phyloP scores from a whole-genome alignment of 2,113 vertebrate genomes.

The Blennius ocellaris region DNA sequence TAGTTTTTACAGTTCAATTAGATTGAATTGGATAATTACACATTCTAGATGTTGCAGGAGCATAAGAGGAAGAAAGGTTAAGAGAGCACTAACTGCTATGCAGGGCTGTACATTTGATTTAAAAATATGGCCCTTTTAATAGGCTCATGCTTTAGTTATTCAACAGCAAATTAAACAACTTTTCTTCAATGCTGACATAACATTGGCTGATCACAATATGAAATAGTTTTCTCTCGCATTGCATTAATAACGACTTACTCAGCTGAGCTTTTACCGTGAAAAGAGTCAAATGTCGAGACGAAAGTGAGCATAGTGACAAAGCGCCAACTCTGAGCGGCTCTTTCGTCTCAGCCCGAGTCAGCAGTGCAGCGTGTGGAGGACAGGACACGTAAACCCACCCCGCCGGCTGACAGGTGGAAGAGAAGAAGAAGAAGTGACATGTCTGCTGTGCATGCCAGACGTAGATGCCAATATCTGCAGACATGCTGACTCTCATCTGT shows the following conservation, averaged over 20 bases:
- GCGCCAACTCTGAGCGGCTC: neutral
- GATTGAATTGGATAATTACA: too few species aligned
- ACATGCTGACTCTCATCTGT: constrained; percentile 34
- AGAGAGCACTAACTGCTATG: too few species aligned
- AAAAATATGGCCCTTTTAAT: neutral
- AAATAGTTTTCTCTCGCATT: neutral
- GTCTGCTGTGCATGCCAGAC: constrained; percentile 32
- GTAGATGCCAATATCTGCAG: constrained; percentile 17
- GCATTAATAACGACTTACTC: too few species aligned
- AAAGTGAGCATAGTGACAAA: neutral
- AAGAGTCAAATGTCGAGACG: neutral
- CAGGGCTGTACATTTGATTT: too few species aligned
- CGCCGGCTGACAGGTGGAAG: constrained; percentile 27
- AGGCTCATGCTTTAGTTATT: neutral
- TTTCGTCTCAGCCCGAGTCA: neutral
- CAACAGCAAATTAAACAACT: neutral
- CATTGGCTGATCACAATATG: neutral
- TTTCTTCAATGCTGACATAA: neutral
- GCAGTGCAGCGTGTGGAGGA: neutral
- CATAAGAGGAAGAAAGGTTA: too few species aligned
- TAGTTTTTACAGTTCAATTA: too few species aligned
- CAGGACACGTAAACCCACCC: neutral
- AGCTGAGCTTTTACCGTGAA: neutral
- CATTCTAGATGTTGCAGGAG: too few species aligned
- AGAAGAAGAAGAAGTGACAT: constrained; percentile 18